Conservation (phyloP, 2,113 vertebrate genomes). For the Coreoperca whiteheadi region DNA sequence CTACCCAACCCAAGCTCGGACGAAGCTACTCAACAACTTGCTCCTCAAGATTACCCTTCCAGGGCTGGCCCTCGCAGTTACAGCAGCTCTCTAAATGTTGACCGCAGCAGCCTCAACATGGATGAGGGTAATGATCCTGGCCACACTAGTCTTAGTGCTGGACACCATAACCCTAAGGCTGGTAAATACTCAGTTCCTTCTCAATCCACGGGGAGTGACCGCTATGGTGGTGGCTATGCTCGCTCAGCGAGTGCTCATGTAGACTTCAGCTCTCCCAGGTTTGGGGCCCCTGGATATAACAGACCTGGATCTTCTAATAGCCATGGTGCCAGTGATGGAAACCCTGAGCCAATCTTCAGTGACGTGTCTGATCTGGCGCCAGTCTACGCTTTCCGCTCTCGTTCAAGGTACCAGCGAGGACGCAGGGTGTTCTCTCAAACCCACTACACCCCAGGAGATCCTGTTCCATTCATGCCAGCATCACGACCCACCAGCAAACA, state of each 20-base stretch:
- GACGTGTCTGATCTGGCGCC: conserved; percentile 6
- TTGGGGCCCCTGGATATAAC: not conserved
- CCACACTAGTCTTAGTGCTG: not conserved
- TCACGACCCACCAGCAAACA: no score
- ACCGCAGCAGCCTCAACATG: not conserved
- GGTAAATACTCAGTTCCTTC: not conserved
- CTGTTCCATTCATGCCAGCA: not conserved
- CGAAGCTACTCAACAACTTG: not conserved
- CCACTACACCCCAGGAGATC: not conserved
- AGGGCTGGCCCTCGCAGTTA: not conserved
- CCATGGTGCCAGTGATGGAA: not conserved
- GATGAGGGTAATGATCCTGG: not conserved
- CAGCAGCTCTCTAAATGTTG: not conserved
- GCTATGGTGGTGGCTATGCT: no score
- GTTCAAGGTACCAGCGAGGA: not conserved
- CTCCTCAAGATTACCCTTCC: not conserved
- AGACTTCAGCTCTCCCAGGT: not conserved
- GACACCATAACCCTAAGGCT: not conserved
- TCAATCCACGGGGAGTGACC: not conserved
- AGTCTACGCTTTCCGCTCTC: not conserved
- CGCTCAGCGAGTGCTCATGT: not conserved
- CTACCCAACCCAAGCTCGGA: not conserved
- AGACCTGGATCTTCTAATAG: not conserved
- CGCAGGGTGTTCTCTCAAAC: not conserved
- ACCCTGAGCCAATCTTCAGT: not conserved